Percentiles rank a stretch among this genome's conserved stretches.
Evolutionary conservation across 2,113 vertebrate species (phyloP).

Genomic region (Melospiza georgiana): DNA sequence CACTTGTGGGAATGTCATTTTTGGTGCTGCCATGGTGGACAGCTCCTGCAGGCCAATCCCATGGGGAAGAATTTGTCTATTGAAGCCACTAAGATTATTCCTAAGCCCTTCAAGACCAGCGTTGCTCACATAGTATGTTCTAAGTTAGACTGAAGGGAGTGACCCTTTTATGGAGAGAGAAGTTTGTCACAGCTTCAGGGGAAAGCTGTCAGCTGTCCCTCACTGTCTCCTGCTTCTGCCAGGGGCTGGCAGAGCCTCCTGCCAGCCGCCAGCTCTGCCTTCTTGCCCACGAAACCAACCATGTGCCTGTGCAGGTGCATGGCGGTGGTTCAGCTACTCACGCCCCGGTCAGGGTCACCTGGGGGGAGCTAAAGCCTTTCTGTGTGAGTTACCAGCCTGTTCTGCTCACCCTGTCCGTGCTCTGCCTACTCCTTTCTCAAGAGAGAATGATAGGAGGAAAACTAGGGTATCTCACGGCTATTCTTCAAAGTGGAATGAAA

Average conservation of each 20-base stretch:
- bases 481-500: background rate
- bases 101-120: accelerated
- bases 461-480: accelerated
- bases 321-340: background rate
- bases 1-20: background rate
- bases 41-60: accelerated
- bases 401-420: background rate
- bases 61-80: background rate
- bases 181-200: accelerated
- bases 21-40: accelerated
- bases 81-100: background rate
- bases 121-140: background rate
- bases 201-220: background rate
- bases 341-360: accelerated
- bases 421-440: accelerated
- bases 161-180: background rate
- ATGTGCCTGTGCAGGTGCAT: accelerated
- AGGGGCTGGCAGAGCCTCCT: accelerated
- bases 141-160: background rate
- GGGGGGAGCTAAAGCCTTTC: accelerated
- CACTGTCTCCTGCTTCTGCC: background rate
- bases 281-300: accelerated
- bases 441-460: background rate
- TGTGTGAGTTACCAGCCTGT: background rate
- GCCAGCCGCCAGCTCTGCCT: accelerated